Conservation (phyloP, 2,888 invertebrate genomes). For the Scrobipalpa costella region DNA sequence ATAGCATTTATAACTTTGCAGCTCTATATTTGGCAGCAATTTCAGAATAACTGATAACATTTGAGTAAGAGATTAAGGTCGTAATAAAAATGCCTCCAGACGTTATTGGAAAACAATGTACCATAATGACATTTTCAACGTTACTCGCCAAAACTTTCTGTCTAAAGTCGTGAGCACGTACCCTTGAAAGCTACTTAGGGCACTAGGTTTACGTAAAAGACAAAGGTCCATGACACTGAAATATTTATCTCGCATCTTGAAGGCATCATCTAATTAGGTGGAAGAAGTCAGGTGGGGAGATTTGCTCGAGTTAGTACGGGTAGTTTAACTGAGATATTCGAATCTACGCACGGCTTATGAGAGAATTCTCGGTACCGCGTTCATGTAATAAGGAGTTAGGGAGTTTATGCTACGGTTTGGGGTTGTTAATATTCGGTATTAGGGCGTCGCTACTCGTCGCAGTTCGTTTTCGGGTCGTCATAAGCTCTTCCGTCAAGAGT, state of each 20-base stretch:
- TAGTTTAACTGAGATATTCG: neutral
- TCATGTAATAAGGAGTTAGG: neutral
- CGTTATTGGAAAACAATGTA: constrained; percentile 12
- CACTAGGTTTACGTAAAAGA: constrained; percentile 5
- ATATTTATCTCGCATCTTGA: neutral
- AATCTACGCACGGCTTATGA: neutral
- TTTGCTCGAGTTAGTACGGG: neutral
- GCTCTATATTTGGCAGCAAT: neutral
- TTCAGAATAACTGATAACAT: neutral
- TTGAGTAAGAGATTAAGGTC: neutral
- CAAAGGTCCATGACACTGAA: neutral
- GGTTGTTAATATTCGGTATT: constrained; percentile 20
- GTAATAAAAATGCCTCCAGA: constrained; percentile 1
- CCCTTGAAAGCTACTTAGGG: constrained; percentile 14
- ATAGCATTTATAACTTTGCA: constrained; percentile 6
- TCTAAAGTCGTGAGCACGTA: constrained; percentile 1
- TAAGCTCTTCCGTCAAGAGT: constrained; percentile 44
- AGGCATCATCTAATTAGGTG: neutral
- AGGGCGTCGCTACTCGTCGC: neutral
- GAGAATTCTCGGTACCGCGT: neutral
- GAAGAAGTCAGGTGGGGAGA: neutral
- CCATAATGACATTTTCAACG: constrained; percentile 7
- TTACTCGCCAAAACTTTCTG: constrained; percentile 6
- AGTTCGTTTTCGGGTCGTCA: constrained; percentile 28
- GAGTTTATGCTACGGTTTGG: constrained; percentile 1